Conservation (phyloP, 2,113 vertebrate genomes). For the Phalacrocorax carbo region DNA sequence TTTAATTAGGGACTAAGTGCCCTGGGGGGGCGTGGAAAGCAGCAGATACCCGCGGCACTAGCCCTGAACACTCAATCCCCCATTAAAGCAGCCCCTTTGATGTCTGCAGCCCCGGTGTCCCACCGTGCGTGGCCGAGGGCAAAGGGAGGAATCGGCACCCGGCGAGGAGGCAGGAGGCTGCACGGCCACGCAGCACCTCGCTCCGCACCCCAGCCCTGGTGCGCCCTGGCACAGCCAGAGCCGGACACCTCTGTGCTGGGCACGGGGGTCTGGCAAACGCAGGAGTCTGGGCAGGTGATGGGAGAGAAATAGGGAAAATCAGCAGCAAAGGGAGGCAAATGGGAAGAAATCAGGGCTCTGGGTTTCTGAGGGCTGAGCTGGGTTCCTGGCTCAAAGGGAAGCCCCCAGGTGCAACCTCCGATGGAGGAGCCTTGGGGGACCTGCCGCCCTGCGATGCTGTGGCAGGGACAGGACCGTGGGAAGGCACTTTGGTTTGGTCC, state of each 20-base stretch:
- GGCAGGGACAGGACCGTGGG: accelerated
- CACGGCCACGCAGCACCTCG: not conserved
- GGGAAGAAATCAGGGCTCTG: not conserved
- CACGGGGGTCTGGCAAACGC: not conserved
- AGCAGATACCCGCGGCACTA: not conserved
- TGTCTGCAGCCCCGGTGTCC: slow-evolving; percentile 1
- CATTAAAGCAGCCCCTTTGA: slow-evolving; percentile 50
- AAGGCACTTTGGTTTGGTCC: not conserved
- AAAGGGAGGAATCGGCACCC: not conserved
- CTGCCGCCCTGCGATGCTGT: accelerated
- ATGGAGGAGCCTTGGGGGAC: not conserved
- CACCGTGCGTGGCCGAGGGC: accelerated
- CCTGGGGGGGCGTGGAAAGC: not conserved
- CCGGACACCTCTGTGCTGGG: no score
- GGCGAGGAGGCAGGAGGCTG: not conserved
- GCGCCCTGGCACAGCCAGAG: accelerated
- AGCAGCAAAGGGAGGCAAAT: not conserved
- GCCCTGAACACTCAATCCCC: not conserved
- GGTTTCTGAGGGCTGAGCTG: not conserved
- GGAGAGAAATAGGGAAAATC: not conserved
- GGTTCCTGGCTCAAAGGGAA: no score
- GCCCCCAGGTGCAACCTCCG: accelerated
- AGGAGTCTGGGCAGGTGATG: not conserved
- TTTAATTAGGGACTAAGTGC: slow-evolving; percentile 52
- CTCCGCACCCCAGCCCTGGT: accelerated